These are phyloP conservation scores for Orientallactaga bullata DNA, from an alignment of 2,113 vertebrate species.

Conservation along the genomic window DNA sequence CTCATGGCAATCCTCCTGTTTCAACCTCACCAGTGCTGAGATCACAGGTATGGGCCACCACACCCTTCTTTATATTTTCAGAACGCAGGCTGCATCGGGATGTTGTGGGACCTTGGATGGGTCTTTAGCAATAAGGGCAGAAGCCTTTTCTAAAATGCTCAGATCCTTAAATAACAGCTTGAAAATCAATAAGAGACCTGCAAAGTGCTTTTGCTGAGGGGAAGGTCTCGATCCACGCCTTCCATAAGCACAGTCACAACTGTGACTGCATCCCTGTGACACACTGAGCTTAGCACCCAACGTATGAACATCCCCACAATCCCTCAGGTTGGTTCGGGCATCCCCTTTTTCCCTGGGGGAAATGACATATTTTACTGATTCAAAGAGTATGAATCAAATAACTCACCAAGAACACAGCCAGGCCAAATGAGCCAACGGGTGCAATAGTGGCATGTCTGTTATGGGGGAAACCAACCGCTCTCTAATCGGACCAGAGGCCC, in stretches of 20 bases:
- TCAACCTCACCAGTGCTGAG: not conserved
- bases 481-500: no score
- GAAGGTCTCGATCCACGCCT: not conserved
- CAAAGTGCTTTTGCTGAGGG: not conserved
- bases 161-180: slow-evolving; percentile 20
- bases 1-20: not conserved
- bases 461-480: no score
- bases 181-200: not conserved
- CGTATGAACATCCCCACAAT: not conserved
- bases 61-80: not conserved
- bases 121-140: not conserved
- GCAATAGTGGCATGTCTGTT: no score
- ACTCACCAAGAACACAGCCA: not conserved
- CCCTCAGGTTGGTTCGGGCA: not conserved
- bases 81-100: not conserved
- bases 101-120: not conserved
- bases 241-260: not conserved
- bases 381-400: slow-evolving; percentile 49
- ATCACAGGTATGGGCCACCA: not conserved
- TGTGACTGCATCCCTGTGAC: not conserved
- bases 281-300: not conserved
- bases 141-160: not conserved
- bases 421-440: no score
- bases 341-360: not conserved
- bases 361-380: not conserved